Evolutionary conservation across 2,888 invertebrate genomes (phyloP).

Genomic region (Melangyna quadrimaculata): DNA sequence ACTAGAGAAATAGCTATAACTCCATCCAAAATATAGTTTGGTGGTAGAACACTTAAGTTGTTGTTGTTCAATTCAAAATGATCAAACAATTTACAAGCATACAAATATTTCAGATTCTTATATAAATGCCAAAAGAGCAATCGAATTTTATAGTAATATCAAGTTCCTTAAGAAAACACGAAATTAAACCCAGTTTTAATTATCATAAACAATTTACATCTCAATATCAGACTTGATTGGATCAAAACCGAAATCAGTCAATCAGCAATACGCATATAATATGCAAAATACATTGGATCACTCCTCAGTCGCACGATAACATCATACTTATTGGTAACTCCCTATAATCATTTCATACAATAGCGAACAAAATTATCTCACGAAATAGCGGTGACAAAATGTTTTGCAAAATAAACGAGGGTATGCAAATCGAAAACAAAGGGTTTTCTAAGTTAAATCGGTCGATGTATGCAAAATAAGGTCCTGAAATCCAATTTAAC

Average conservation of each 20-base stretch:
- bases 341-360: not conserved
- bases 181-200: not conserved
- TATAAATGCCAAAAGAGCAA: no score
- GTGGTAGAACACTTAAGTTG: no score
- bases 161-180: not conserved
- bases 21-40: no score
- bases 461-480: not conserved
- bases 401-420: slow-evolving; percentile 9
- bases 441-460: not conserved
- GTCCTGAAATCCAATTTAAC: slow-evolving; percentile 5
- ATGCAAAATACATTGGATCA: not conserved
- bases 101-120: no score
- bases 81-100: no score
- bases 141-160: no score
- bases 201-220: slow-evolving; percentile 30
- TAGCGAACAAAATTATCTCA: slow-evolving; percentile 1
- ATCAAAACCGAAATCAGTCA: slow-evolving; percentile 50
- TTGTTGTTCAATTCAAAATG: no score
- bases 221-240: slow-evolving; percentile 35
- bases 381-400: slow-evolving; percentile 16
- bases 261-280: no score
- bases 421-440: slow-evolving; percentile 27
- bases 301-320: slow-evolving; percentile 13
- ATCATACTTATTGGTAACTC: not conserved
- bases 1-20: no score